Percentiles rank a stretch among this genome's conserved stretches.
Conservation (phyloP, 2,797 vertebrate species). For the Pelodytes ibericus region DNA sequence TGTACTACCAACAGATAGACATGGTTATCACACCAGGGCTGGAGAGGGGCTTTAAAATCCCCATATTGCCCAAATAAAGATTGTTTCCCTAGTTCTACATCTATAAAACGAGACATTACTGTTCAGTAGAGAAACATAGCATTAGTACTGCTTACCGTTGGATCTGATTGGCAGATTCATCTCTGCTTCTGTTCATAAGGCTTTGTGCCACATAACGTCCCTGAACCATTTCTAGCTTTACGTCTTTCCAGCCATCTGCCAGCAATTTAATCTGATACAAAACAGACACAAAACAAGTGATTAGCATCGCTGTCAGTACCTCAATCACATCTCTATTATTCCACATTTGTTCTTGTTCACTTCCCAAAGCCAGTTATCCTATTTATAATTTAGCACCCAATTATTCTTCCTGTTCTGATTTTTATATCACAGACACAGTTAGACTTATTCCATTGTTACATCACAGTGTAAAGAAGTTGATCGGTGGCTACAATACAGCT, state of each 20-base stretch:
- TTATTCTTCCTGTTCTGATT: conserved; percentile 29
- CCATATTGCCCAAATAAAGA: no score
- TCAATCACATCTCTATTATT: conserved; percentile 32
- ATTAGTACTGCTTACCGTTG: conserved; percentile 69
- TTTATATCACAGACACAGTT: conserved; percentile 17
- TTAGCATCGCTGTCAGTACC: conserved; percentile 51
- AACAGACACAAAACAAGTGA: conserved; percentile 48
- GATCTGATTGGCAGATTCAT: conserved; percentile 74
- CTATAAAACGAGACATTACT: no score
- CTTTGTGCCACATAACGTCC: conserved; percentile 83
- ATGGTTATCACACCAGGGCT: no score
- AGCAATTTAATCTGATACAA: conserved; percentile 78
- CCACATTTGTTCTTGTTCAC: conserved; percentile 29
- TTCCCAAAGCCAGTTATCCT: conserved; percentile 27
- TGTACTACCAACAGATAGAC: no score
- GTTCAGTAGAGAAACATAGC: background rate
- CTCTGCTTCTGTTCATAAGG: conserved; percentile 74
- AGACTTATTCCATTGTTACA: no score
- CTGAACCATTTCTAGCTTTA: conserved; percentile 80
- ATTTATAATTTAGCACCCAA: conserved; percentile 38
- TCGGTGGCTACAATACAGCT: no score
- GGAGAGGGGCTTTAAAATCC: no score
- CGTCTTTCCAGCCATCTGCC: conserved; percentile 78
- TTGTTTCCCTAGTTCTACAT: no score
- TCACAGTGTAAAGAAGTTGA: no score